phyloP scores from a whole-genome alignment of 2,888 invertebrate species.

The Amphipyra tragopoginis region DNA sequence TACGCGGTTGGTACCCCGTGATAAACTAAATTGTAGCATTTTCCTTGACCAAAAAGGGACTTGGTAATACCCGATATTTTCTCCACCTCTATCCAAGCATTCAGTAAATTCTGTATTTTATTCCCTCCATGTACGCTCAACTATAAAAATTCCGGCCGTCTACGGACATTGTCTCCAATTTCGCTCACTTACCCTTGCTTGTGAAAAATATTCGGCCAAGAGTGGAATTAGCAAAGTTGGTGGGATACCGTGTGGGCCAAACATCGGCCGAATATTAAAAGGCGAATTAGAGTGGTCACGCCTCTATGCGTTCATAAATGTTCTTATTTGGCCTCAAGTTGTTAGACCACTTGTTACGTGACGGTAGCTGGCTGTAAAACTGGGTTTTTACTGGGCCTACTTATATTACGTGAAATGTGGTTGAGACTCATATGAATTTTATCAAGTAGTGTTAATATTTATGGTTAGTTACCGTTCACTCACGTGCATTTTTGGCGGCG shows the following conservation, averaged over 20 bases:
- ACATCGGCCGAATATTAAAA: constrained; percentile 86
- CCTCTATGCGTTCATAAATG: constrained; percentile 78
- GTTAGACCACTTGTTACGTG: constrained; percentile 72
- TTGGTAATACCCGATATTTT: constrained; percentile 40
- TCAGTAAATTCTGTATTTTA: constrained; percentile 74
- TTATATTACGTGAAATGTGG: constrained; percentile 25
- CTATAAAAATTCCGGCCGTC: constrained; percentile 78
- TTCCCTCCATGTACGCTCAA: constrained; percentile 67
- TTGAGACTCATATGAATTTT: background rate
- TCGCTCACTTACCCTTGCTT: constrained; percentile 68
- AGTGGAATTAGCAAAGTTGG: constrained; percentile 74
- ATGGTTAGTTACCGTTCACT: too few relatives aligned
- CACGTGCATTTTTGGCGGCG: too few relatives aligned
- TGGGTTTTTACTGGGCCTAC: constrained; percentile 36
- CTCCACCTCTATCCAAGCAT: constrained; percentile 59
- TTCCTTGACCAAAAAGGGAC: constrained; percentile 47
- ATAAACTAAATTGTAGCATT: constrained; percentile 36
- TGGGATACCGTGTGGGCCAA: constrained; percentile 70
- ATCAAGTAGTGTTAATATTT: background rate
- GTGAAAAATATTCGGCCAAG: constrained; percentile 80
- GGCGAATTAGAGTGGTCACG: constrained; percentile 81
- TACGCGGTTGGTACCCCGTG: background rate
- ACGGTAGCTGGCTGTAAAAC: constrained; percentile 53
- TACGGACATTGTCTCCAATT: constrained; percentile 77
- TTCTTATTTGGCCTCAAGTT: constrained; percentile 76